phyloP scores from a whole-genome alignment of 2,797 vertebrate species.

The Euthynnus affinis region DNA sequence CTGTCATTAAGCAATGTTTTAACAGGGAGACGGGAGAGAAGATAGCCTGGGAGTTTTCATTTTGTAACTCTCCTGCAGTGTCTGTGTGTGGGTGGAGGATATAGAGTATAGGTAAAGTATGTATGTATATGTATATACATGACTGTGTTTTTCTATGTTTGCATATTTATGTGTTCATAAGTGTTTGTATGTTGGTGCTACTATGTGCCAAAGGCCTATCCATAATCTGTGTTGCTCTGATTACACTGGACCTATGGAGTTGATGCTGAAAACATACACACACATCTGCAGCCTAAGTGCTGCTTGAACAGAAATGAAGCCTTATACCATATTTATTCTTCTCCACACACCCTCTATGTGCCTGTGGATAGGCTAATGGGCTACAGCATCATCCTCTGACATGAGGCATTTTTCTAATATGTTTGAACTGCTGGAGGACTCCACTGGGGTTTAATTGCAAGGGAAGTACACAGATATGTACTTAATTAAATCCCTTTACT shows the following conservation, averaged over 20 bases:
- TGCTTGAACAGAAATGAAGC: slow-evolving; percentile 39
- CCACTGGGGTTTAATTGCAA: slow-evolving; percentile 80
- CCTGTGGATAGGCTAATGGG: slow-evolving; percentile 80
- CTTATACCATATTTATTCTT: slow-evolving; percentile 51
- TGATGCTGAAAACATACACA: neutral
- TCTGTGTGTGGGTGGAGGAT: slow-evolving; percentile 43
- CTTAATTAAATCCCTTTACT: slow-evolving; percentile 77
- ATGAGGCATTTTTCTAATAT: slow-evolving; percentile 77
- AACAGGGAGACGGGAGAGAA: slow-evolving; percentile 50
- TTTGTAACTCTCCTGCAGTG: slow-evolving; percentile 43
- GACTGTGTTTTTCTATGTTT: slow-evolving; percentile 16
- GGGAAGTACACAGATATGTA: slow-evolving; percentile 75
- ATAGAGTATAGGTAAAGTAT: neutral
- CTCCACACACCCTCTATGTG: slow-evolving; percentile 45
- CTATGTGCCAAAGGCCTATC: neutral
- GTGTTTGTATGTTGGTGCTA: slow-evolving; percentile 2
- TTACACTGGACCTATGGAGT: neutral
- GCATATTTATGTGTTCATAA: slow-evolving; percentile 1
- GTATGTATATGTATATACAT: neutral
- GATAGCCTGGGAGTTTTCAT: slow-evolving; percentile 55
- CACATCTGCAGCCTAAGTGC: slow-evolving; percentile 18
- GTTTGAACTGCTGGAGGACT: slow-evolving; percentile 80
- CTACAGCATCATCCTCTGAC: slow-evolving; percentile 75
- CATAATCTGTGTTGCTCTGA: neutral
- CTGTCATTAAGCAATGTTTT: slow-evolving; percentile 73